A percentile compares a stretch with the other conserved stretches of the same genome.
Conservation (phyloP, 1,140 invertebrate species). For the Procambarus clarkii region DNA sequence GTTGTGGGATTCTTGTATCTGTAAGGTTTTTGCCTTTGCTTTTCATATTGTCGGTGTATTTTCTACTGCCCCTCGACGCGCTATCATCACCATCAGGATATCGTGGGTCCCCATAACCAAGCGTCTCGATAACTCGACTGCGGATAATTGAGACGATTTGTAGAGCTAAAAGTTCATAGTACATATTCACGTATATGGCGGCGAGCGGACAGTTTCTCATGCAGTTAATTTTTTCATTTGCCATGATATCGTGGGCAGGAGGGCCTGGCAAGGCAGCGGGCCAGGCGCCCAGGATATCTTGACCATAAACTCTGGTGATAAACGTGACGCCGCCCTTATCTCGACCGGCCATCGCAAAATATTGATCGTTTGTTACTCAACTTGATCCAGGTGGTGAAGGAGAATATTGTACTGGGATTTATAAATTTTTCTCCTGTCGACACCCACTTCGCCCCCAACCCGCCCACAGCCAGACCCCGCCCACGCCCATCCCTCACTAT, state of each 20-base stretch:
- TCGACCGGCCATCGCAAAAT: slow-evolving; percentile 8
- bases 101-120: neutral
- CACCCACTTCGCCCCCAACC: neutral
- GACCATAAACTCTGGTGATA: slow-evolving; percentile 6
- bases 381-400: slow-evolving; percentile 5
- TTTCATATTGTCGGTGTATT: slow-evolving; percentile 3
- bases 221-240: neutral
- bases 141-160: neutral
- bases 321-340: slow-evolving; percentile 2
- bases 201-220: neutral
- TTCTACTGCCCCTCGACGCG: neutral
- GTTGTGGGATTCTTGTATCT: neutral
- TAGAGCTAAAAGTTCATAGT: neutral
- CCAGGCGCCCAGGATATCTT: neutral
- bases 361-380: slow-evolving; percentile 32
- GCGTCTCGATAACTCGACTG: neutral
- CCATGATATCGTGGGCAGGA: neutral
- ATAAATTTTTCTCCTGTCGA: neutral
- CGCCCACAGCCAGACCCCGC: too few relatives aligned
- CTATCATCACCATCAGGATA: slow-evolving; percentile 15
- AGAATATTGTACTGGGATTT: neutral
- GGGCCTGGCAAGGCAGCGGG: neutral
- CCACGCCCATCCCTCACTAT: too few relatives aligned
- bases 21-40: neutral
- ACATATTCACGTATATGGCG: neutral